phyloP scores from a whole-genome alignment of 2,113 vertebrate species.

The Periophthalmodon schlosseri region DNA sequence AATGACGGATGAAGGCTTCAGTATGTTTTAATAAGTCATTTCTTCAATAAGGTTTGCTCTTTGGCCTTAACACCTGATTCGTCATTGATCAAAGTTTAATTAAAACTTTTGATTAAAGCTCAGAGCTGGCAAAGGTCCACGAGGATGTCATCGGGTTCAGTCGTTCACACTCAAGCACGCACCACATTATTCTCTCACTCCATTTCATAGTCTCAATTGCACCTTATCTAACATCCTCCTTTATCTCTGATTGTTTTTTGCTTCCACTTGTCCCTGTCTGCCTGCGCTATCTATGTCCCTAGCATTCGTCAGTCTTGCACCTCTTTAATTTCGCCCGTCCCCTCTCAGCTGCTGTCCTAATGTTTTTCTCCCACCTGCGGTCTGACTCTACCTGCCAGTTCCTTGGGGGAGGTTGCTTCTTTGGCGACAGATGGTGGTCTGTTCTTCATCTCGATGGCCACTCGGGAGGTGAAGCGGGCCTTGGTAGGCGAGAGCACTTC shows the following conservation, averaged over 20 bases:
- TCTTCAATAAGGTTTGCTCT: background rate
- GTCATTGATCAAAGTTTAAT: conserved; percentile 5
- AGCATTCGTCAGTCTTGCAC: conserved; percentile 12
- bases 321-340: conserved; percentile 25
- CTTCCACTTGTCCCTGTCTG: conserved; percentile 12
- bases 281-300: conserved; percentile 11
- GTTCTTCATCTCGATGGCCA: conserved; percentile 77
- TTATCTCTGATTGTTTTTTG: conserved; percentile 31
- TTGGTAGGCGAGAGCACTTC: conserved; percentile 73
- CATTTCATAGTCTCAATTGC: conserved; percentile 47
- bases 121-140: conserved; percentile 14
- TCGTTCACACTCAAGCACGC: conserved; percentile 31
- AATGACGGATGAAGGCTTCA: background rate
- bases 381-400: conserved; percentile 61
- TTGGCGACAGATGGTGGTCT: conserved; percentile 70
- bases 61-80: background rate
- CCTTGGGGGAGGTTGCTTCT: conserved; percentile 71
- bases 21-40: background rate
- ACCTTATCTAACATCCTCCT: conserved; percentile 35
- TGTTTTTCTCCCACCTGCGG: background rate
- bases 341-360: conserved; percentile 15
- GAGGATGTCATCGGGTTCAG: conserved; percentile 19
- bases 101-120: conserved; percentile 9
- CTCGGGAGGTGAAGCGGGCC: conserved; percentile 72
- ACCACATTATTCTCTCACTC: conserved; percentile 37